A percentile compares a stretch with the other conserved stretches of the same genome.
Evolutionary conservation across 2,113 vertebrate species (phyloP).

Genomic region (Tragelaphus strepsiceros): DNA sequence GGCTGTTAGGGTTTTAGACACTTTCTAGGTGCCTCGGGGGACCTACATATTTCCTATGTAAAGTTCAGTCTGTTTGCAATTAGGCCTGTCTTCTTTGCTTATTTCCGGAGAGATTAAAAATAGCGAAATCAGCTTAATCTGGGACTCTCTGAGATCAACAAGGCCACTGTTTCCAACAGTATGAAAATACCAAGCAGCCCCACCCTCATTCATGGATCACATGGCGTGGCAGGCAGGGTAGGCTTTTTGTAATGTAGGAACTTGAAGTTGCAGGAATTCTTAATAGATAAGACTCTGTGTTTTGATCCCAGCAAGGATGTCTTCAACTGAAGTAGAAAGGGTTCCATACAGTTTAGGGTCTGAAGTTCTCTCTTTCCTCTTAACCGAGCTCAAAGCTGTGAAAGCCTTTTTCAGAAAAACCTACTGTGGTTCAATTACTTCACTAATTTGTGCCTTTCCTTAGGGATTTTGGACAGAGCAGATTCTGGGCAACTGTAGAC

Average conservation of each 20-base stretch:
- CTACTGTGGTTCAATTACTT: not conserved
- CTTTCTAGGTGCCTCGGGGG: slow-evolving; percentile 78
- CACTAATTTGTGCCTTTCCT: not conserved
- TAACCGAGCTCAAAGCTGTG: not conserved
- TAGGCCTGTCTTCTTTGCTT: slow-evolving; percentile 81
- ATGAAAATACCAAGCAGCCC: slow-evolving; percentile 68
- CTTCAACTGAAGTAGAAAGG: not conserved
- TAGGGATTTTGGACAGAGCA: not conserved
- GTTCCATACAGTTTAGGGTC: not conserved
- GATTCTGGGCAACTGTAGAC: not conserved
- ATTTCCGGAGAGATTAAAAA: slow-evolving; percentile 85
- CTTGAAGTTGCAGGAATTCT: slow-evolving; percentile 45
- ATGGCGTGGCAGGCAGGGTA: slow-evolving; percentile 28
- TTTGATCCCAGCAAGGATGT: not conserved
- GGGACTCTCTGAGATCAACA: slow-evolving; percentile 81
- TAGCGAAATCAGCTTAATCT: slow-evolving; percentile 82
- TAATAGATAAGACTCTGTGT: slow-evolving; percentile 60
- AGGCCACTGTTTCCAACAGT: slow-evolving; percentile 74
- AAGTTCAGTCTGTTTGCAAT: slow-evolving; percentile 84
- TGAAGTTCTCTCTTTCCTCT: slow-evolving; percentile 33
- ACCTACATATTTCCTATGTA: slow-evolving; percentile 81
- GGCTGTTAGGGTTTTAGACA: slow-evolving; percentile 79
- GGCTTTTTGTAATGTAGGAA: slow-evolving; percentile 64
- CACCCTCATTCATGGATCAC: slow-evolving; percentile 67
- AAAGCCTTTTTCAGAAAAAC: not conserved